Percentiles rank a stretch among this genome's conserved stretches.
phyloP scores from a whole-genome alignment of 2,797 vertebrate genomes.

The Anabas testudineus region DNA sequence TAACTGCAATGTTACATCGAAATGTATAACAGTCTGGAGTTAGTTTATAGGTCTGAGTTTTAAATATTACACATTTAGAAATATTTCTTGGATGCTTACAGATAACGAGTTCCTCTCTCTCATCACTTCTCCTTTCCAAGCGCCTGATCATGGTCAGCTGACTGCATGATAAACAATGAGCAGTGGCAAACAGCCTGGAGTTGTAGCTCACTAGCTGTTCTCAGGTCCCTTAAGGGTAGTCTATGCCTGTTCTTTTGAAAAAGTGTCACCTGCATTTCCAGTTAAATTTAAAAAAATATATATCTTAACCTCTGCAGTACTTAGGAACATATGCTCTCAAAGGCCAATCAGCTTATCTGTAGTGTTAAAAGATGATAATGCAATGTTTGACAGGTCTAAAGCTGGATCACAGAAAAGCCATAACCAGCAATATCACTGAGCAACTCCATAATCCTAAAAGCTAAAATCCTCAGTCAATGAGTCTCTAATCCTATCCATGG shows the following conservation, averaged over 20 bases:
- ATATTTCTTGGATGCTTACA: constrained; percentile 71
- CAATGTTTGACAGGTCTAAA: constrained; percentile 75
- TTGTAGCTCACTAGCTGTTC: constrained; percentile 72
- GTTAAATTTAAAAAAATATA: constrained; percentile 2
- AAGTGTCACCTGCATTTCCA: constrained; percentile 38
- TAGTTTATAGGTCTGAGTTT: constrained; percentile 1
- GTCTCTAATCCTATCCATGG: constrained; percentile 93
- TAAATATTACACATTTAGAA: constrained; percentile 34
- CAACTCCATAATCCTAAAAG: constrained; percentile 92
- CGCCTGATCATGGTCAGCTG: constrained; percentile 88
- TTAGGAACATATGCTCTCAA: constrained; percentile 36
- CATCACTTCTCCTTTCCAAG: constrained; percentile 84
- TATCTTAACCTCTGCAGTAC: constrained; percentile 6
- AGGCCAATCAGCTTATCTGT: constrained; percentile 45
- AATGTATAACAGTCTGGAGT: background rate
- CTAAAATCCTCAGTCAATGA: constrained; percentile 91
- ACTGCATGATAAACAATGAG: constrained; percentile 84
- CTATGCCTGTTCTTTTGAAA: constrained; percentile 46
- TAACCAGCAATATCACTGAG: constrained; percentile 89
- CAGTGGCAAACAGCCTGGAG: constrained; percentile 81
- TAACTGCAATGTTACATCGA: background rate
- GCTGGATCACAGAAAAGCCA: constrained; percentile 81
- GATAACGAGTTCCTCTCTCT: constrained; percentile 76
- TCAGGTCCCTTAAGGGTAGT: constrained; percentile 67
- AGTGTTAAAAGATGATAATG: constrained; percentile 61